A percentile compares a stretch with the other conserved stretches of the same genome.
Evolutionary conservation across 1,140 invertebrate species (phyloP).

Genomic region (Drosophila sturtevanti): DNA sequence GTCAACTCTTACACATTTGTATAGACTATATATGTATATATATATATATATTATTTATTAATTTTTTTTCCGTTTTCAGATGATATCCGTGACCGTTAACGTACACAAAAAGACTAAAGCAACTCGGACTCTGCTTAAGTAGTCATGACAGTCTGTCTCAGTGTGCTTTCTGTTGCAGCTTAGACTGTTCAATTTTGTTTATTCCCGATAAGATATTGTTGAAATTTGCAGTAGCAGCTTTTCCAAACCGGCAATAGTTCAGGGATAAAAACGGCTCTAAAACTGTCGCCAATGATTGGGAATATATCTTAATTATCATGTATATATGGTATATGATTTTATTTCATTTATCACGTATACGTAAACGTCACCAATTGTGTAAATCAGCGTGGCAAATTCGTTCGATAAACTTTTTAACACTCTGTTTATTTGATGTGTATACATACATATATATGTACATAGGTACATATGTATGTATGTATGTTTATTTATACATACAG

Average conservation of each 20-base stretch:
- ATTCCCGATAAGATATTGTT: conserved; percentile 63
- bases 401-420: conserved; percentile 4
- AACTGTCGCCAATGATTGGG: not conserved
- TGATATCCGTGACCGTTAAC: conserved; percentile 46
- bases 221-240: conserved; percentile 27
- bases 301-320: not conserved
- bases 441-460: no score
- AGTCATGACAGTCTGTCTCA: conserved; percentile 35
- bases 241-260: conserved; percentile 50
- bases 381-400: conserved; percentile 1
- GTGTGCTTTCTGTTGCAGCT: conserved; percentile 59
- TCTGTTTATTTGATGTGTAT: not conserved
- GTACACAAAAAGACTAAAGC: conserved; percentile 55
- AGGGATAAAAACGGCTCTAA: not conserved
- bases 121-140: conserved; percentile 23
- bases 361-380: not conserved
- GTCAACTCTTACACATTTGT: not conserved
- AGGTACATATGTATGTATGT: no score
- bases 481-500: not conserved
- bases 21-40: not conserved
- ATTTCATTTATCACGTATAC: not conserved
- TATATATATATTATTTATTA: not conserved
- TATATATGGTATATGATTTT: not conserved
- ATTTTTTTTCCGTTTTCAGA: not conserved
- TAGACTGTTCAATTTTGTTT: conserved; percentile 65